These are phyloP conservation scores for Campoplex nolae DNA, from an alignment of 2,888 invertebrate genomes.

Conservation along the genomic window DNA sequence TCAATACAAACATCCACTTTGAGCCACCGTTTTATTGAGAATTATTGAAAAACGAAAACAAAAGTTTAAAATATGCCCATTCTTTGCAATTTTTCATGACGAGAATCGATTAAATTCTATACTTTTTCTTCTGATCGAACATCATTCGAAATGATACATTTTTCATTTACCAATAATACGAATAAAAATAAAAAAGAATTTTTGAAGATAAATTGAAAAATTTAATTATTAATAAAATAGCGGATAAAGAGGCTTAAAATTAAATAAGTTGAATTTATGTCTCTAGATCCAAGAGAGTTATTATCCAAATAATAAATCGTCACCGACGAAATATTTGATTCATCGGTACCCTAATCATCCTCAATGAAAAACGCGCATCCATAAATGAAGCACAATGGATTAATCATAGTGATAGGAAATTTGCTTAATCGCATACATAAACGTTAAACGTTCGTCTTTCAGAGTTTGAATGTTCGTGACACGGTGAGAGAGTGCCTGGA, in stretches of 20 bases:
- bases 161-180: background rate
- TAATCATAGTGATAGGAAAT: constrained; percentile 23
- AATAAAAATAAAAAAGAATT: background rate
- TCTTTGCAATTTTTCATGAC: background rate
- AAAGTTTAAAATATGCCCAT: background rate
- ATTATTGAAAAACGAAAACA: background rate
- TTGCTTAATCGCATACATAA: constrained; percentile 41
- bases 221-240: background rate
- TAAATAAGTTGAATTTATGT: constrained; percentile 5
- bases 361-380: constrained; percentile 31
- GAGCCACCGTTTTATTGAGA: background rate
- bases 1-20: background rate
- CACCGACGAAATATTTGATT: background rate
- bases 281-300: background rate
- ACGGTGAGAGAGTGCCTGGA: constrained; percentile 98
- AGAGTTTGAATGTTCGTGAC: constrained; percentile 96
- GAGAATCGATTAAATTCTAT: background rate
- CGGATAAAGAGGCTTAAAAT: background rate
- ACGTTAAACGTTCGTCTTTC: constrained; percentile 60
- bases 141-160: background rate
- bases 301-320: constrained; percentile 5
- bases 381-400: constrained; percentile 55
- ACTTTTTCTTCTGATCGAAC: background rate
- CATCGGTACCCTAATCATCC: constrained; percentile 21
- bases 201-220: background rate